These are phyloP conservation scores for Zygothrica quintamaculata DNA, from an alignment of 2,888 invertebrate genomes.

Conservation along the genomic window DNA sequence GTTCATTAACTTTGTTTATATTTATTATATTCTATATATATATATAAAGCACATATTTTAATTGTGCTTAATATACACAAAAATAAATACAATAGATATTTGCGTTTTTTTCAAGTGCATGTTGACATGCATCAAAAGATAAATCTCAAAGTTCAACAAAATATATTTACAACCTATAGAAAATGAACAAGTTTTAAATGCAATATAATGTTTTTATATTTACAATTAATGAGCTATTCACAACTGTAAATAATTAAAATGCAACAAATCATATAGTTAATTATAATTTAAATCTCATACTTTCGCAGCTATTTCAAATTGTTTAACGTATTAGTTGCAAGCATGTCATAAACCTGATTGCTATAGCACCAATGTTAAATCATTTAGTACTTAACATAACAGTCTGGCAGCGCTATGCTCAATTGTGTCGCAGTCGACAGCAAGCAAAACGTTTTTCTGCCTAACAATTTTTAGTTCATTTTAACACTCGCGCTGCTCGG, in stretches of 20 bases:
- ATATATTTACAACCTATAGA: too few species aligned
- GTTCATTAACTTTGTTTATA: conserved; percentile 50
- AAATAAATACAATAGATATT: too few species aligned
- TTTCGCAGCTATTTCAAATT: too few species aligned
- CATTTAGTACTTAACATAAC: conserved; percentile 24
- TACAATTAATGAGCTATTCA: too few species aligned
- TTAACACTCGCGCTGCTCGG: conserved; percentile 29
- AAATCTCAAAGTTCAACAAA: too few species aligned
- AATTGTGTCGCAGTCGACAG: conserved; percentile 19
- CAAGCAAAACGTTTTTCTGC: conserved; percentile 3
- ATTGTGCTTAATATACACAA: conserved; percentile 30
- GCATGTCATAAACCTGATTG: conserved; percentile 20
- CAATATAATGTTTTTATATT: too few species aligned
- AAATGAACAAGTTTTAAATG: too few species aligned
- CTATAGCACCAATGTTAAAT: not conserved
- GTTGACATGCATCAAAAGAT: too few species aligned
- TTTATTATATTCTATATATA: conserved; percentile 3
- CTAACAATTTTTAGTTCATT: conserved; percentile 42
- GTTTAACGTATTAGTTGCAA: not conserved
- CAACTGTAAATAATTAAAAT: too few species aligned
- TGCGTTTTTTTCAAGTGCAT: too few species aligned
- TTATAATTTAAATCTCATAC: too few species aligned
- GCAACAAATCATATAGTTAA: too few species aligned
- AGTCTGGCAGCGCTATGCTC: conserved; percentile 32
- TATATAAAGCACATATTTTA: conserved; percentile 29